Conservation (phyloP, 1,140 invertebrate genomes). For the Euglossa dilemma region DNA sequence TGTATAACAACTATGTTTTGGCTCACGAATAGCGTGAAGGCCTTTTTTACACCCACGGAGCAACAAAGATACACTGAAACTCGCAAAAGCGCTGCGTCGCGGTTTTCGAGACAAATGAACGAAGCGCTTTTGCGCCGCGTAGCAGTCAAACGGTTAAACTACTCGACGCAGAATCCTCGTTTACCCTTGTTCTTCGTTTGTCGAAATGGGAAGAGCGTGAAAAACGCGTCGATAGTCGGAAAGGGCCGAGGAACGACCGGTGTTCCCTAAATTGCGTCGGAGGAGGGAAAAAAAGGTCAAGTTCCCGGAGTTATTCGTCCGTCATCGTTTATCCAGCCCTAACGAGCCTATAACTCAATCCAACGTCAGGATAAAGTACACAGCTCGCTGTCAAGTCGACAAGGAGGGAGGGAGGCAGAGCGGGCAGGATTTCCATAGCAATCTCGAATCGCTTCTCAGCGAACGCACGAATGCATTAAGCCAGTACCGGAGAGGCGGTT, state of each 20-base stretch:
- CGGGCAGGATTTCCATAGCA: conserved; percentile 36
- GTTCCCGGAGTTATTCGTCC: background rate
- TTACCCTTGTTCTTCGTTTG: too few relatives aligned
- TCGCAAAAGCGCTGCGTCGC: too few relatives aligned
- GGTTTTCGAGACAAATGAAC: too few relatives aligned
- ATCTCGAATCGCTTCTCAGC: conserved; percentile 46
- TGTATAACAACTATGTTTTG: too few relatives aligned
- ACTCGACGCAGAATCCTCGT: too few relatives aligned
- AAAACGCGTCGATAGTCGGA: background rate
- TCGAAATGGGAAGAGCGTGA: too few relatives aligned
- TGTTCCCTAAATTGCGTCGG: background rate
- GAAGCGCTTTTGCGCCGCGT: too few relatives aligned
- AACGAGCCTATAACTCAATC: conserved; percentile 32
- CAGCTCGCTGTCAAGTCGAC: conserved; percentile 18
- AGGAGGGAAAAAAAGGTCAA: background rate
- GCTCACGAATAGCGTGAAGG: too few relatives aligned
- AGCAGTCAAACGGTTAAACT: too few relatives aligned
- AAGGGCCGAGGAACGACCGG: background rate
- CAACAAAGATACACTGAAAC: too few relatives aligned
- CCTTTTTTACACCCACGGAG: too few relatives aligned
- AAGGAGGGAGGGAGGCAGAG: background rate
- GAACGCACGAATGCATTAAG: conserved; percentile 37
- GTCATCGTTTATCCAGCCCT: background rate
- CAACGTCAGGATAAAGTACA: conserved; percentile 11
- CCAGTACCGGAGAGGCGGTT: conserved; percentile 15